These are phyloP conservation scores for Megaptera novaeangliae DNA, from an alignment of 2,113 vertebrate species.

Conservation along the genomic window DNA sequence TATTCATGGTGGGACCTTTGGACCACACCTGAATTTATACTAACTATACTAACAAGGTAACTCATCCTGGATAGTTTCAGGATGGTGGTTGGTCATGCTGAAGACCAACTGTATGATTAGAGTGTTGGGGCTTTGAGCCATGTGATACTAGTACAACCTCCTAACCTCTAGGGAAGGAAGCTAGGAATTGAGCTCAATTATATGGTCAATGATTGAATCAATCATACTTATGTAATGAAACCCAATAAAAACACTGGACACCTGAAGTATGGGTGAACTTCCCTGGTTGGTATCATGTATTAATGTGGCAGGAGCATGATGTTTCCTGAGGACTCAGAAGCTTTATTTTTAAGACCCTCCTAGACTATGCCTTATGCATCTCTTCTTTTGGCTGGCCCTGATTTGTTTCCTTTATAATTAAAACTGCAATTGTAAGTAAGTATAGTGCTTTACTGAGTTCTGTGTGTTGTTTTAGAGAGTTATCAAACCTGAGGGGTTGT, in stretches of 20 bases:
- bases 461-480: neutral
- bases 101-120: neutral
- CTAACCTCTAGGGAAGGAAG: neutral
- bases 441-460: neutral
- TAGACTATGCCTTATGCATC: neutral
- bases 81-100: neutral
- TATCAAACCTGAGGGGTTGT: neutral
- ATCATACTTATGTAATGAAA: neutral
- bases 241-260: neutral
- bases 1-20: neutral
- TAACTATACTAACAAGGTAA: neutral
- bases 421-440: neutral
- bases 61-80: neutral
- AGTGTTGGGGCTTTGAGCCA: neutral
- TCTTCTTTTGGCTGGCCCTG: neutral
- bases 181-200: neutral
- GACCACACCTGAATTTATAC: neutral
- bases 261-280: neutral
- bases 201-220: neutral
- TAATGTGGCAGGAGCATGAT: neutral
- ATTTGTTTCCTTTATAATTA: neutral
- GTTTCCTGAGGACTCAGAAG: neutral
- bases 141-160: neutral
- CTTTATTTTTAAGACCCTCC: neutral
- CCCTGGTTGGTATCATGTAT: neutral